Percentiles rank a stretch among this genome's conserved stretches.
Evolutionary conservation across 1,140 invertebrate genomes (phyloP).

Genomic region (Lepidurus apus): DNA sequence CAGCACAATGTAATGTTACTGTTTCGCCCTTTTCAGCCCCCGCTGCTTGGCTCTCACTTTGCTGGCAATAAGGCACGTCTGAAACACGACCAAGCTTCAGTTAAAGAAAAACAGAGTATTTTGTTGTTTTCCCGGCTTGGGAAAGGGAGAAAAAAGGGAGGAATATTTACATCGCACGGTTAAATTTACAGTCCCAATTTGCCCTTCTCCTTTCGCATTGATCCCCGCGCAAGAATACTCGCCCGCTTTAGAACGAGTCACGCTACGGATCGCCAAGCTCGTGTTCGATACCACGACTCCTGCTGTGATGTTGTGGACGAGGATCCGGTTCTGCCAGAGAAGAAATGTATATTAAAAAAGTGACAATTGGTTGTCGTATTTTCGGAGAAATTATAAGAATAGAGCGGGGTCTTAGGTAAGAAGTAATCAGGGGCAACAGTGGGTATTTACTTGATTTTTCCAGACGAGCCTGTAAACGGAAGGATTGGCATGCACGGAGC

Average conservation of each 20-base stretch:
- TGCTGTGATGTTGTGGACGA: conserved; percentile 36
- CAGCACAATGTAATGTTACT: conserved; percentile 25
- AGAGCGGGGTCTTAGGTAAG: neutral
- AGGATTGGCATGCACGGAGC: conserved; percentile 47
- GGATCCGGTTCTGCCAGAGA: neutral
- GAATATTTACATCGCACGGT: conserved; percentile 73
- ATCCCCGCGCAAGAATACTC: conserved; percentile 42
- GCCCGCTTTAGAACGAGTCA: conserved; percentile 37
- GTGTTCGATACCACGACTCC: conserved; percentile 43
- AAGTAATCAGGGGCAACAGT: neutral
- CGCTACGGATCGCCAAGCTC: conserved; percentile 41
- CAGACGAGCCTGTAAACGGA: conserved; percentile 48
- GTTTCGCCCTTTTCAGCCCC: conserved; percentile 29
- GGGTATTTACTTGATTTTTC: conserved; percentile 47
- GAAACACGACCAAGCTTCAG: neutral
- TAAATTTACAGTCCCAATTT: conserved; percentile 58
- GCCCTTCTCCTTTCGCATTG: conserved; percentile 39
- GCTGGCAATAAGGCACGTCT: conserved; percentile 28
- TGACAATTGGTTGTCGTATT: neutral
- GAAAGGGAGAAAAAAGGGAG: neutral
- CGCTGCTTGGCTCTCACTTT: neutral
- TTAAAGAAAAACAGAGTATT: neutral
- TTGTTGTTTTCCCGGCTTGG: neutral
- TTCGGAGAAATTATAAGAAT: neutral
- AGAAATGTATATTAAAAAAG: neutral